Evolutionary conservation across 2,797 vertebrate species (phyloP).

Genomic region (Remorina albescens): DNA sequence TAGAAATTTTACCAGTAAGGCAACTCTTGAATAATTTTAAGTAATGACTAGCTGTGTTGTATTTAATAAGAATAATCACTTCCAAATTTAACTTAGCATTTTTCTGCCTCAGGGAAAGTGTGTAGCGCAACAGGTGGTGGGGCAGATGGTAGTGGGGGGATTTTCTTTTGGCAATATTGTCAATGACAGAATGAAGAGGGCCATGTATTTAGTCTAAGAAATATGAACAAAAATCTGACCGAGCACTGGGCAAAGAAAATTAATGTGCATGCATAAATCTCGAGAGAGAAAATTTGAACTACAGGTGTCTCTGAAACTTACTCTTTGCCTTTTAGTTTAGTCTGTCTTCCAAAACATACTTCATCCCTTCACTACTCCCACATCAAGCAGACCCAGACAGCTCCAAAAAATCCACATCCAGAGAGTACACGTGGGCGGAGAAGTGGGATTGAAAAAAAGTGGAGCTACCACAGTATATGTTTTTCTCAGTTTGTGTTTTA

Average conservation of each 20-base stretch:
- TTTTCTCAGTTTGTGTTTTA: constrained; percentile 19
- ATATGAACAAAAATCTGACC: constrained; percentile 26
- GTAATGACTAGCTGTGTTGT: constrained; percentile 5
- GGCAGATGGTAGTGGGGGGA: constrained; percentile 58
- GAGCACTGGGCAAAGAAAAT: not conserved
- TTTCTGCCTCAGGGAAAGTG: constrained; percentile 11
- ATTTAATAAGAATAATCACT: constrained; percentile 22
- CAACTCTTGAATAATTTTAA: not conserved
- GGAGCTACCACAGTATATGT: constrained; percentile 2
- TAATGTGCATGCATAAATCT: not conserved
- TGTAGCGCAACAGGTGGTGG: constrained; percentile 46
- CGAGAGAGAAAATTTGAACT: not conserved
- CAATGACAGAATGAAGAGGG: constrained; percentile 21
- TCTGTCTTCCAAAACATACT: constrained; percentile 38
- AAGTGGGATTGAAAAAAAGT: constrained; percentile 15
- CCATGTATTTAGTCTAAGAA: constrained; percentile 21
- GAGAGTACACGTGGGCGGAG: constrained; percentile 35
- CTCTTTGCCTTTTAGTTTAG: not conserved
- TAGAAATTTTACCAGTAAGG: not conserved
- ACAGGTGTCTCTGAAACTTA: not conserved
- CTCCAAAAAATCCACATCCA: constrained; percentile 41
- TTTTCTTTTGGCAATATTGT: constrained; percentile 46
- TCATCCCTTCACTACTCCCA: constrained; percentile 45
- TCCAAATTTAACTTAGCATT: constrained; percentile 24
- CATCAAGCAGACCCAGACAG: constrained; percentile 45